Conservation (phyloP, 1,140 invertebrate genomes). For the Drosophila eugracilis region DNA sequence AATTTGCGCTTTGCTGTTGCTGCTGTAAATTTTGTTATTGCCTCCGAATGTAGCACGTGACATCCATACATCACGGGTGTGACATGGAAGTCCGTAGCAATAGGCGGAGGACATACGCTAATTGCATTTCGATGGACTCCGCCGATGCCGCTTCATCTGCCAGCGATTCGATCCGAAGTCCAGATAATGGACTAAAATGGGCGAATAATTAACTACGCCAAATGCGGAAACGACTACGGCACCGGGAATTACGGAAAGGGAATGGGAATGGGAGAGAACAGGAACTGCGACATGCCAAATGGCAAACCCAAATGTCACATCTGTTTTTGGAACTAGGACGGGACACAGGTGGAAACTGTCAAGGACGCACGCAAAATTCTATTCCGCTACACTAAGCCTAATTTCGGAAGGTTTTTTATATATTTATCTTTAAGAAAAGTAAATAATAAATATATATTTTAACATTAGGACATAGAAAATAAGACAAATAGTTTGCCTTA, state of each 20-base stretch:
- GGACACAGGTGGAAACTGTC: slow-evolving; percentile 16
- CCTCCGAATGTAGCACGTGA: slow-evolving; percentile 35
- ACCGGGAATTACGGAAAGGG: background rate
- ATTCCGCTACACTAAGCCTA: slow-evolving; percentile 27
- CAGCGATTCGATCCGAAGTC: slow-evolving; percentile 32
- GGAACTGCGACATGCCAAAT: background rate
- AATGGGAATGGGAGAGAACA: background rate
- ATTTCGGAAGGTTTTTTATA: background rate
- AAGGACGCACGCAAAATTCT: slow-evolving; percentile 26
- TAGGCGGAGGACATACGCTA: slow-evolving; percentile 54
- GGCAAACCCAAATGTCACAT: slow-evolving; percentile 39
- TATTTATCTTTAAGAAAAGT: background rate
- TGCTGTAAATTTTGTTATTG: slow-evolving; percentile 28
- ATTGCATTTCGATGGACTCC: slow-evolving; percentile 78
- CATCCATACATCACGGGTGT: slow-evolving; percentile 37
- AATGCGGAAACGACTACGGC: slow-evolving; percentile 33
- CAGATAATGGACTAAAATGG: slow-evolving; percentile 79
- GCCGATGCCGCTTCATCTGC: slow-evolving; percentile 33
- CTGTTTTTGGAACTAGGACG: slow-evolving; percentile 16
- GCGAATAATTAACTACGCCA: slow-evolving; percentile 75
- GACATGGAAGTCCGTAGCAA: slow-evolving; percentile 26
- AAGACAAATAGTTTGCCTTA: too few relatives aligned
- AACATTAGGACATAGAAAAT: too few relatives aligned
- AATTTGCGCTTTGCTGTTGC: slow-evolving; percentile 26
- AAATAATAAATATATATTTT: too few relatives aligned